phyloP scores from a whole-genome alignment of 2,113 vertebrate species.

The Pao palembangensis region DNA sequence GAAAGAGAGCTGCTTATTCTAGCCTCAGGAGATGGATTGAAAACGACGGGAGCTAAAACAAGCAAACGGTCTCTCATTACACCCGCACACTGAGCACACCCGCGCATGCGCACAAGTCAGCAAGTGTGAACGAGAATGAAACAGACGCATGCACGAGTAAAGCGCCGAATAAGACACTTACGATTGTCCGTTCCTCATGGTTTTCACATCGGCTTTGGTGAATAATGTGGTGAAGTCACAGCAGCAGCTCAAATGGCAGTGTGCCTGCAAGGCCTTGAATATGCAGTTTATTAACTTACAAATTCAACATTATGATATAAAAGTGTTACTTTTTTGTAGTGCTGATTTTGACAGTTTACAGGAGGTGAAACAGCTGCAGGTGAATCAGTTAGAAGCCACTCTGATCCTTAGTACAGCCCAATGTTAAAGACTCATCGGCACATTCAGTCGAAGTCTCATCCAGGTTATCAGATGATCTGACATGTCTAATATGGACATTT shows the following conservation, averaged over 20 bases:
- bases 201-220: conserved; percentile 12
- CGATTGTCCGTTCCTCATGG: background rate
- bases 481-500: conserved; percentile 1
- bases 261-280: too few species aligned
- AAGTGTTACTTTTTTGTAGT: too few species aligned
- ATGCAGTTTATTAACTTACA: too few species aligned
- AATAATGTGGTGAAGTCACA: background rate
- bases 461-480: conserved; percentile 10
- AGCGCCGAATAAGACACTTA: background rate
- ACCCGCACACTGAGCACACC: conserved; percentile 39
- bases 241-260: too few species aligned
- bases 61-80: conserved; percentile 61
- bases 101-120: conserved; percentile 19
- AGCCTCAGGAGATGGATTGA: conserved; percentile 68
- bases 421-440: conserved; percentile 14
- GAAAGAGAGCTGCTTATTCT: conserved; percentile 73
- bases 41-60: conserved; percentile 68
- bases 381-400: conserved; percentile 27
- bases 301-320: too few species aligned
- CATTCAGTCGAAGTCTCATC: conserved; percentile 32
- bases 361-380: conserved; percentile 10
- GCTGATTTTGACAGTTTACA: background rate
- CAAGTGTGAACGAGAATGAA: conserved; percentile 4
- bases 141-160: background rate
- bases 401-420: background rate